A percentile compares a stretch with the other conserved stretches of the same genome.
Evolutionary conservation across 2,797 vertebrate species (phyloP).

Genomic region (Acomys russatus): DNA sequence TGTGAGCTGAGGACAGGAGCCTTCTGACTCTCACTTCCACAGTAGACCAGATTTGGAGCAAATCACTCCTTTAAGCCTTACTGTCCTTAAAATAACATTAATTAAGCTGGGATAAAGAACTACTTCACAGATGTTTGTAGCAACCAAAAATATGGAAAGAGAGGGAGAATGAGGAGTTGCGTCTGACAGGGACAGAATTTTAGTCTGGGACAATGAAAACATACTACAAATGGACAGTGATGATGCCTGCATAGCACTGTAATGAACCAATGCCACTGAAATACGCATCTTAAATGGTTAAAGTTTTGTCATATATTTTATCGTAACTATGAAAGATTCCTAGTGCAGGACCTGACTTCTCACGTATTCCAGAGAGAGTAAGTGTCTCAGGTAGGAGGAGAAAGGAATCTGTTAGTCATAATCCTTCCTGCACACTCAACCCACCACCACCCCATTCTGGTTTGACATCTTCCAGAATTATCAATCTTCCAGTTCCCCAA

Average conservation of each 20-base stretch:
- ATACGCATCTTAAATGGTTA: constrained; percentile 15
- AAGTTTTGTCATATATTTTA: constrained; percentile 21
- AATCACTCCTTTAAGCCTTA: constrained; percentile 15
- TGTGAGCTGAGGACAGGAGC: background rate
- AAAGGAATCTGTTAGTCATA: constrained; percentile 53
- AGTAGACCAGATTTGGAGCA: background rate
- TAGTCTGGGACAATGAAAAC: constrained; percentile 29
- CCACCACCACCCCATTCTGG: background rate
- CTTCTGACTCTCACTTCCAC: background rate
- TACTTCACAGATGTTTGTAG: background rate
- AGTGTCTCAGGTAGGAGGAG: constrained; percentile 62
- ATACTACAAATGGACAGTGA: background rate
- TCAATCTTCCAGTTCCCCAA: background rate
- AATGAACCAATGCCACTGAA: constrained; percentile 2
- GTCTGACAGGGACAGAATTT: background rate
- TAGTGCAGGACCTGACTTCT: constrained; percentile 18
- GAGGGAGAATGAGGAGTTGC: background rate
- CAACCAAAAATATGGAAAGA: background rate
- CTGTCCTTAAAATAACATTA: background rate
- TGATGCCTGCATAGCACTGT: background rate
- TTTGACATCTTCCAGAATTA: constrained; percentile 49
- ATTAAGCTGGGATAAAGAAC: constrained; percentile 37
- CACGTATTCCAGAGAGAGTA: background rate
- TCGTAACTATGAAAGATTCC: background rate
- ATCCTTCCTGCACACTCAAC: constrained; percentile 15